Conservation (phyloP, 2,797 vertebrate genomes). For the Cynodonichthys magdalenae region DNA sequence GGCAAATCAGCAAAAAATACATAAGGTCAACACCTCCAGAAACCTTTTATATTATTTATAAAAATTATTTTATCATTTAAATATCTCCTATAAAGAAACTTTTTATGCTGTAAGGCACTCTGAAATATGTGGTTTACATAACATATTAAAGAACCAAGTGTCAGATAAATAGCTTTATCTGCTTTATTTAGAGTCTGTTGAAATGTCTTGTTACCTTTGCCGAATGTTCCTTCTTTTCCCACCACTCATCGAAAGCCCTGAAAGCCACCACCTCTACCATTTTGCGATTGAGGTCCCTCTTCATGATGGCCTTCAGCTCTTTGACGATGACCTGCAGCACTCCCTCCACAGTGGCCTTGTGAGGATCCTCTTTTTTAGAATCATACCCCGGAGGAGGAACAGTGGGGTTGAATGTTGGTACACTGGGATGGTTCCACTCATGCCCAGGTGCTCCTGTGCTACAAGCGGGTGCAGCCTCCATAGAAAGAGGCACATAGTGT, state of each 20-base stretch:
- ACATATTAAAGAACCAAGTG: no score
- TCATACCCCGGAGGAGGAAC: constrained; percentile 95
- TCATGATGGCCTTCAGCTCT: constrained; percentile 98
- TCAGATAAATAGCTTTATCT: no score
- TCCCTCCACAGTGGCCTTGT: constrained; percentile 96
- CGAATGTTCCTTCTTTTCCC: constrained; percentile 95
- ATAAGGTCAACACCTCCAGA: not conserved
- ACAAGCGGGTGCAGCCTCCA: constrained; percentile 70
- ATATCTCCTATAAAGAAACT: no score
- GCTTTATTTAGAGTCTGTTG: not conserved
- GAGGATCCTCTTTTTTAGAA: constrained; percentile 94
- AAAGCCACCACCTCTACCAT: constrained; percentile 99
- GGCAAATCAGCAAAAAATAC: constrained; percentile 1
- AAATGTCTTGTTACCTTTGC: constrained; percentile 85
- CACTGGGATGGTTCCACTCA: constrained; percentile 85
- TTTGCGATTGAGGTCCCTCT: constrained; percentile 96
- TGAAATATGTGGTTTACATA: no score
- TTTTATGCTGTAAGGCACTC: no score
- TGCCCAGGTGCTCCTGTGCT: constrained; percentile 81
- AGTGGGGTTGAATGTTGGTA: constrained; percentile 95
- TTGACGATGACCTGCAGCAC: constrained; percentile 95
- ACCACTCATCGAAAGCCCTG: constrained; percentile 97
- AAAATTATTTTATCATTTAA: no score
- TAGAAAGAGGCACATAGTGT: constrained; percentile 85
- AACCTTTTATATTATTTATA: not conserved